phyloP scores from a whole-genome alignment of 1,140 invertebrate genomes.

The Drosophila hydei region DNA sequence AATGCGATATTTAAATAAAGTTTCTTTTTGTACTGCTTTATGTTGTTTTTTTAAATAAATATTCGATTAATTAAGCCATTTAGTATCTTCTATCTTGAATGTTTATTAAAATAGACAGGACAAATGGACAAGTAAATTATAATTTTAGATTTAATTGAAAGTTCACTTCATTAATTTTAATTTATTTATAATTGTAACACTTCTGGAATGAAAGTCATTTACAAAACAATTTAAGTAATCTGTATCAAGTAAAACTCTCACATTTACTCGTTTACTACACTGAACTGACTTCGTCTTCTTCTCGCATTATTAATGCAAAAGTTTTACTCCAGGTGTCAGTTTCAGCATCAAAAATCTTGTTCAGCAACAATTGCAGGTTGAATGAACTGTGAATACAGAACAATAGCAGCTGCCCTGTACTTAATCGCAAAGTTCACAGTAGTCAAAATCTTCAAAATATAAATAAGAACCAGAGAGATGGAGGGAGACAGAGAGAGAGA shows the following conservation, averaged over 20 bases:
- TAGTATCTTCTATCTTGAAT: too few relatives aligned
- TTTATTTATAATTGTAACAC: background rate
- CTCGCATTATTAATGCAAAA: conserved; percentile 3
- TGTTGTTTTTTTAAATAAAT: too few relatives aligned
- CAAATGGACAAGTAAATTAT: too few relatives aligned
- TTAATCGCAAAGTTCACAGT: conserved; percentile 30
- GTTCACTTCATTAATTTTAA: background rate
- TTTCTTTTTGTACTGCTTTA: too few relatives aligned
- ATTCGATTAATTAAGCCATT: too few relatives aligned
- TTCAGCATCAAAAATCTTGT: conserved; percentile 28
- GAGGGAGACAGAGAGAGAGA: background rate
- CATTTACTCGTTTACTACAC: background rate
- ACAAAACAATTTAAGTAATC: background rate
- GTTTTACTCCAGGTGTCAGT: conserved; percentile 27
- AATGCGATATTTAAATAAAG: too few relatives aligned
- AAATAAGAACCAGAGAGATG: background rate
- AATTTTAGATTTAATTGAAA: too few relatives aligned
- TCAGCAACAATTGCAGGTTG: conserved; percentile 56
- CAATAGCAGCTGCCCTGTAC: conserved; percentile 31
- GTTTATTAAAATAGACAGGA: too few relatives aligned
- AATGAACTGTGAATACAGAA: conserved; percentile 56
- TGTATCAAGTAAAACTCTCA: background rate
- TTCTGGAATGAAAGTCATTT: background rate
- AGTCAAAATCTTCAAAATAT: conserved; percentile 7
- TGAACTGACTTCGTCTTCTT: background rate